These are phyloP conservation scores for Cryptoblepharus egeriae DNA, from an alignment of 2,797 vertebrate genomes.

Conservation along the genomic window DNA sequence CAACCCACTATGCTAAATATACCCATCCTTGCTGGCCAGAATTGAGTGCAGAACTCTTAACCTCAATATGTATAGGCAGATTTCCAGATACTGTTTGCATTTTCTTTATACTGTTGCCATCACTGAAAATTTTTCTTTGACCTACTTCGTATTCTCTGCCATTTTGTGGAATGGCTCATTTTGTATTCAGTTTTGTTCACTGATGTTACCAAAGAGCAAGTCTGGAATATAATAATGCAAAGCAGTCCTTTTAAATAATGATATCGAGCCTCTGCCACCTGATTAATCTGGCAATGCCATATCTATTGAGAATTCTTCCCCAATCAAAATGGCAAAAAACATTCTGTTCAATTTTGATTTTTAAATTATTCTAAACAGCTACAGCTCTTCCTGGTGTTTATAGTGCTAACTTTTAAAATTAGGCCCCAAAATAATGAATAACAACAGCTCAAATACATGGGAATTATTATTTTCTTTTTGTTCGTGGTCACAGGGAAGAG, in stretches of 20 bases:
- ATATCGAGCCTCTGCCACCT: background rate
- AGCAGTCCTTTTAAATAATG: background rate
- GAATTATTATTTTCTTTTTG: background rate
- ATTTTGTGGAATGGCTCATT: background rate
- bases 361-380: background rate
- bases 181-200: background rate
- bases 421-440: conserved; percentile 3
- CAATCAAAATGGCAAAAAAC: background rate
- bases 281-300: background rate
- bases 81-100: background rate
- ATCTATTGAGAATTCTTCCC: background rate
- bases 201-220: background rate
- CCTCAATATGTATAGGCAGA: background rate
- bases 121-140: background rate
- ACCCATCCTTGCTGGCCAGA: background rate
- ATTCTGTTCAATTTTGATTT: background rate
- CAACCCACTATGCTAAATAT: background rate
- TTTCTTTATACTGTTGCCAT: background rate
- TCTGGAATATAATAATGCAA: background rate
- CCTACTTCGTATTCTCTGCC: background rate
- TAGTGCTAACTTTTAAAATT: background rate
- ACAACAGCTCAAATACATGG: background rate
- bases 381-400: background rate
- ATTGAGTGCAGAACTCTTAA: background rate
- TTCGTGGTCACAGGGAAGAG: background rate